Evolutionary conservation across 2,888 invertebrate genomes (phyloP).

Genomic region (Cabera pusaria): DNA sequence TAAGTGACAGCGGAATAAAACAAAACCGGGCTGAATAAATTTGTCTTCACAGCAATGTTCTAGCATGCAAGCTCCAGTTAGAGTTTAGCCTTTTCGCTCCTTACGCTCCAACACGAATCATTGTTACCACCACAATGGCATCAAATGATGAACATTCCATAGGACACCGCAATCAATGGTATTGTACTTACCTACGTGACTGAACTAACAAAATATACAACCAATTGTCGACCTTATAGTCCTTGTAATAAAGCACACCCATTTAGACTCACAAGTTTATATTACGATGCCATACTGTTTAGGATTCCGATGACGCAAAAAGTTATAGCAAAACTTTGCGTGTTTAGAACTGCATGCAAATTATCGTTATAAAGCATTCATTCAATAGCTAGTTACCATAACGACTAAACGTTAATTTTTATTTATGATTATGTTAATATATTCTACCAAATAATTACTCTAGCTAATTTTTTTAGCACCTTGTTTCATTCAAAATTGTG

Average conservation of each 20-base stretch:
- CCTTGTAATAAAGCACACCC: constrained; percentile 1
- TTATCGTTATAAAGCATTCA: constrained; percentile 2
- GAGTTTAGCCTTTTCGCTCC: too few relatives aligned
- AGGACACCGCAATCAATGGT: constrained; percentile 25
- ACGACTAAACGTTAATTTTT: too few relatives aligned
- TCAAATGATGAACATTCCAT: constrained; percentile 24
- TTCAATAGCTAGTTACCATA: neutral
- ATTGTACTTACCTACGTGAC: constrained; percentile 29
- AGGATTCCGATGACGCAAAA: constrained; percentile 18
- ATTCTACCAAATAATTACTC: too few relatives aligned
- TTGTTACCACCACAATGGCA: constrained; percentile 19
- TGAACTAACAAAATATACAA: constrained; percentile 11
- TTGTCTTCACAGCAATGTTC: too few relatives aligned
- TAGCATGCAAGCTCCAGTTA: too few relatives aligned
- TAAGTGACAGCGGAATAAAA: too few relatives aligned
- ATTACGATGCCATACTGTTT: constrained; percentile 3
- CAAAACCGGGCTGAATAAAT: too few relatives aligned
- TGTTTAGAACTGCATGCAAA: constrained; percentile 12
- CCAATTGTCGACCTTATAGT: constrained; percentile 2
- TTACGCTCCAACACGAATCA: constrained; percentile 9
- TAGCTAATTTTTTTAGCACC: too few relatives aligned
- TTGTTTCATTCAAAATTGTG: too few relatives aligned
- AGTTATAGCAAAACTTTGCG: constrained; percentile 8
- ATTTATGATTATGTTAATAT: too few relatives aligned
- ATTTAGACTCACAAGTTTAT: neutral